Evolutionary conservation across 2,113 vertebrate genomes (phyloP).

Genomic region (Gila orcuttii): DNA sequence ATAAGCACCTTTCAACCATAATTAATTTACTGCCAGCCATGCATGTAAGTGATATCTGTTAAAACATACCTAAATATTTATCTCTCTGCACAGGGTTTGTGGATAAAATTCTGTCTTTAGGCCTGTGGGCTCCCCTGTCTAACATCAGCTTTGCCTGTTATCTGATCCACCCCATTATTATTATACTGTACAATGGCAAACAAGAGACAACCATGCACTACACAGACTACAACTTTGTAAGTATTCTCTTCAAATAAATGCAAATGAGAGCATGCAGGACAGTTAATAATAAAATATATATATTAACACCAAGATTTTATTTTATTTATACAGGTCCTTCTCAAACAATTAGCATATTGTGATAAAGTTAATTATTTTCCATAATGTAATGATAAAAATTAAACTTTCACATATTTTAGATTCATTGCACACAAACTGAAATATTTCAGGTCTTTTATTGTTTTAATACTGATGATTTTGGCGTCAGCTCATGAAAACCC

Average conservation of each 20-base stretch:
- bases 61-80: conserved; percentile 9
- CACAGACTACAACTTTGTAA: conserved; percentile 82
- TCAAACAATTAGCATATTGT: too few relatives aligned
- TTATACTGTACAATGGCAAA: conserved; percentile 79
- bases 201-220: conserved; percentile 84
- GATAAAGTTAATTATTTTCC: too few relatives aligned
- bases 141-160: conserved; percentile 86
- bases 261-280: not conserved
- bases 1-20: not conserved
- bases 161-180: conserved; percentile 80
- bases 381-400: too few relatives aligned
- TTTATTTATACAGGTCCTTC: too few relatives aligned
- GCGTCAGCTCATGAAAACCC: too few relatives aligned
- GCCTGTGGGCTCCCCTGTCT: conserved; percentile 78
- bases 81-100: conserved; percentile 71
- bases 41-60: not conserved
- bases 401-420: too few relatives aligned
- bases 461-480: too few relatives aligned
- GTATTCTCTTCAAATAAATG: conserved; percentile 38
- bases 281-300: not conserved
- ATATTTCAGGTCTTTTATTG: too few relatives aligned
- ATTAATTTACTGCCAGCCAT: not conserved
- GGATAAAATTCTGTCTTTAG: conserved; percentile 73
- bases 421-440: too few relatives aligned
- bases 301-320: too few relatives aligned